Evolutionary conservation across 2,113 vertebrate species (phyloP).

Genomic region (Aptenodytes patagonicus): DNA sequence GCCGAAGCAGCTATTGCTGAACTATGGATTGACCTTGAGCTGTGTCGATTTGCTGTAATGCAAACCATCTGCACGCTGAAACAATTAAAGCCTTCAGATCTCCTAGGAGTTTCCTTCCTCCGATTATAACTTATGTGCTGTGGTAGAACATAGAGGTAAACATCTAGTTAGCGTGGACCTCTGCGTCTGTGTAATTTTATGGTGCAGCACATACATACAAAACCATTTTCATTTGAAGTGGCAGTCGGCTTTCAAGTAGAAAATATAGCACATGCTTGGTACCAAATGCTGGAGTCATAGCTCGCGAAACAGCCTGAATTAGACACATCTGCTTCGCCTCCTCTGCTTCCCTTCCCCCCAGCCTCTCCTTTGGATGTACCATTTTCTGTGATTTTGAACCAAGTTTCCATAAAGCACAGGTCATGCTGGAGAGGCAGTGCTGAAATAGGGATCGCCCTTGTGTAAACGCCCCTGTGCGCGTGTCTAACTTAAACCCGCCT

Average conservation of each 20-base stretch:
- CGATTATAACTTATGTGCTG: slow-evolving; percentile 67
- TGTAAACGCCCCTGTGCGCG: neutral
- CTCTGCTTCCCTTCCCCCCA: neutral
- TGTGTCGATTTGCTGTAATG: slow-evolving; percentile 49
- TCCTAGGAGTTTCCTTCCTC: slow-evolving; percentile 79
- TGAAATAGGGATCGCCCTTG: neutral
- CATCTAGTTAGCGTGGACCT: slow-evolving; percentile 30
- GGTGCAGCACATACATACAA: neutral
- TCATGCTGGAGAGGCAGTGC: neutral
- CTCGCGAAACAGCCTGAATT: neutral
- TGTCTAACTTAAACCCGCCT: neutral
- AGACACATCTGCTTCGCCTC: neutral
- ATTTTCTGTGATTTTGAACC: neutral
- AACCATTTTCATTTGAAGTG: slow-evolving; percentile 10
- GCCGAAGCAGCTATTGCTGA: slow-evolving; percentile 12
- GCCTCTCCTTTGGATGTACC: neutral
- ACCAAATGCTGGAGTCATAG: neutral
- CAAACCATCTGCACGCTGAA: slow-evolving; percentile 67
- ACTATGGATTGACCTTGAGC: slow-evolving; percentile 60
- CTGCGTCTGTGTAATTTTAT: slow-evolving; percentile 36
- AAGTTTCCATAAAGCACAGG: neutral
- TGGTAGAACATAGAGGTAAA: slow-evolving; percentile 52
- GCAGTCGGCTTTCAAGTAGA: slow-evolving; percentile 30
- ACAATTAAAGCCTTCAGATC: slow-evolving; percentile 75
- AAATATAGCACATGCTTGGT: neutral